Evolutionary conservation across 2,888 invertebrate genomes (phyloP).

Genomic region (Dasypolia templi): DNA sequence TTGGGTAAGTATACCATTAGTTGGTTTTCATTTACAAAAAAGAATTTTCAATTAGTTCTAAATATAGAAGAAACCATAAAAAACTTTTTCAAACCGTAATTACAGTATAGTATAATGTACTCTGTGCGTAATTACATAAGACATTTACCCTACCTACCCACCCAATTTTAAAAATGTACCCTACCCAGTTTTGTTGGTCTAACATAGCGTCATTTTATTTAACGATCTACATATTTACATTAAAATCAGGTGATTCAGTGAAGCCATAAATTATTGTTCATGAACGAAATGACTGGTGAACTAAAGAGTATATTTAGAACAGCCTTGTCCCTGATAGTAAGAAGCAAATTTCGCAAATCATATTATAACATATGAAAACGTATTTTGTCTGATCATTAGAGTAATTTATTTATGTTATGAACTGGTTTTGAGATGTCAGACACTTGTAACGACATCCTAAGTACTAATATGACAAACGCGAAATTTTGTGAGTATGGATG

Average conservation of each 20-base stretch:
- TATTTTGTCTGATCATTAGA: slow-evolving; percentile 6
- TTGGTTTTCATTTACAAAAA: slow-evolving; percentile 1
- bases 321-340: slow-evolving; percentile 48
- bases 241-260: slow-evolving; percentile 18
- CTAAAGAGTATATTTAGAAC: slow-evolving; percentile 43
- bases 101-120: no score
- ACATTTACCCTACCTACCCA: no score
- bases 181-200: no score
- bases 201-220: no score
- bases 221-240: background rate
- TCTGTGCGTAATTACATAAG: no score
- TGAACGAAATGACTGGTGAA: slow-evolving; percentile 27
- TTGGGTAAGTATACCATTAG: background rate
- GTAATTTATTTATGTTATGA: slow-evolving; percentile 20
- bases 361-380: slow-evolving; percentile 18
- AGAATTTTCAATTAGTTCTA: background rate
- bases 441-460: slow-evolving; percentile 14
- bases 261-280: slow-evolving; percentile 27
- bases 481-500: no score
- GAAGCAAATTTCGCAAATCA: slow-evolving; percentile 29
- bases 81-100: background rate
- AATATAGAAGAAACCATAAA: slow-evolving; percentile 18
- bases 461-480: no score
- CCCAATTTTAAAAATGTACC: no score
- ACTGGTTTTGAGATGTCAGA: slow-evolving; percentile 10